A percentile compares a stretch with the other conserved stretches of the same genome.
Conservation (phyloP, 2,888 invertebrate species). For the Ischnura elegans region DNA sequence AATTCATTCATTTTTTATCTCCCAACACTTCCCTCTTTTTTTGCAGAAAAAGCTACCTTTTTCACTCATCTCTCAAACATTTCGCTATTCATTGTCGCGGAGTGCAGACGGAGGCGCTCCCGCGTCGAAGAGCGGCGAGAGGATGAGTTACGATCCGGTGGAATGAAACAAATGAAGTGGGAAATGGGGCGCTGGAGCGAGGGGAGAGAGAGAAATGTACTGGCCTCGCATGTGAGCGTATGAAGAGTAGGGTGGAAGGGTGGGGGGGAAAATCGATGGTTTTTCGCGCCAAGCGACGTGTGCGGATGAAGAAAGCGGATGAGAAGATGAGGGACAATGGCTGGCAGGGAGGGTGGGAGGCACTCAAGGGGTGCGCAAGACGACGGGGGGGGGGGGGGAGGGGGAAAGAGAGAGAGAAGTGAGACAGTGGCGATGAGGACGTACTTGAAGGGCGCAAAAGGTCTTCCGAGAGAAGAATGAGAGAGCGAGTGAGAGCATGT, state of each 20-base stretch:
- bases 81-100: conserved; percentile 1
- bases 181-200: background rate
- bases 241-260: background rate
- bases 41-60: background rate
- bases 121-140: background rate
- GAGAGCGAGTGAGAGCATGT: too few relatives aligned
- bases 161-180: conserved; percentile 11
- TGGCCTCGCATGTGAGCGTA: background rate
- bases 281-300: background rate
- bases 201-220: background rate
- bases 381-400: background rate
- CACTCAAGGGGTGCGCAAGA: background rate
- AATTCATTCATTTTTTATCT: background rate
- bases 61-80: background rate
- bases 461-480: too few relatives aligned
- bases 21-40: background rate
- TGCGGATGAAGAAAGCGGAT: background rate
- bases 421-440: too few relatives aligned
- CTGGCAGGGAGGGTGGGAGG: background rate
- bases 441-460: too few relatives aligned
- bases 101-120: conserved; percentile 4
- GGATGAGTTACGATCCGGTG: background rate
- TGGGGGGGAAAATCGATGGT: background rate
- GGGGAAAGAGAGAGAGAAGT: background rate
- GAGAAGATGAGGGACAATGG: too few relatives aligned